Conservation (phyloP, 2,888 invertebrate species). For the Athalia cordata region DNA sequence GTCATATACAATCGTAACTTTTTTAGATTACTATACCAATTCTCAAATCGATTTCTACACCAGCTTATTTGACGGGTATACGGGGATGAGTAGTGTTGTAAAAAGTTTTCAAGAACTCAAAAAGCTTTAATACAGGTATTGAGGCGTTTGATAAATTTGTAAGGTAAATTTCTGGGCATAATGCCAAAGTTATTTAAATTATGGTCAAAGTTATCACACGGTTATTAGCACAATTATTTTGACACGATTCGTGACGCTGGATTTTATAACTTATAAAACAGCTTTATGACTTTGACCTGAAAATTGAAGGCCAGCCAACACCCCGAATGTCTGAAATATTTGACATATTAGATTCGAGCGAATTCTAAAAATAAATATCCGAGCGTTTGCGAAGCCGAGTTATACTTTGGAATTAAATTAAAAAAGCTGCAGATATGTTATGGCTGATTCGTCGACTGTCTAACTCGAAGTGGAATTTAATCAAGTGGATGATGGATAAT, state of each 20-base stretch:
- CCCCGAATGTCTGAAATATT: neutral
- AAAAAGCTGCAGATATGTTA: neutral
- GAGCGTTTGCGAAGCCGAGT: too few species aligned
- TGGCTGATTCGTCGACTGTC: slow-evolving; percentile 48
- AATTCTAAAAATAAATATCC: too few species aligned
- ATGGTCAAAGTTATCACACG: slow-evolving; percentile 28
- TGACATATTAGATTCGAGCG: neutral
- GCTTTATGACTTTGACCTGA: slow-evolving; percentile 12
- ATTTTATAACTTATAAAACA: slow-evolving; percentile 13
- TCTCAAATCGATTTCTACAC: too few species aligned
- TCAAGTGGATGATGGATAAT: slow-evolving; percentile 52
- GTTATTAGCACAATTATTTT: slow-evolving; percentile 32
- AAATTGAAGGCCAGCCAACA: neutral
- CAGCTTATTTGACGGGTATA: too few species aligned
- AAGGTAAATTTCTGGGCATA: slow-evolving; percentile 20
- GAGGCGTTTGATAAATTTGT: slow-evolving; percentile 2
- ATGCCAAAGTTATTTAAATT: slow-evolving; percentile 21
- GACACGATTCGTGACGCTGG: neutral
- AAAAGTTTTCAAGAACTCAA: neutral
- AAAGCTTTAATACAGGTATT: too few species aligned
- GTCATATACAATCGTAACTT: neutral
- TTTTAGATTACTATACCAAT: neutral
- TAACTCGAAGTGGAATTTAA: slow-evolving; percentile 56
- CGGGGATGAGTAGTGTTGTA: neutral
- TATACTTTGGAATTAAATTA: neutral